These are phyloP conservation scores for Pollenia angustigena DNA, from an alignment of 2,888 invertebrate genomes.

Conservation along the genomic window DNA sequence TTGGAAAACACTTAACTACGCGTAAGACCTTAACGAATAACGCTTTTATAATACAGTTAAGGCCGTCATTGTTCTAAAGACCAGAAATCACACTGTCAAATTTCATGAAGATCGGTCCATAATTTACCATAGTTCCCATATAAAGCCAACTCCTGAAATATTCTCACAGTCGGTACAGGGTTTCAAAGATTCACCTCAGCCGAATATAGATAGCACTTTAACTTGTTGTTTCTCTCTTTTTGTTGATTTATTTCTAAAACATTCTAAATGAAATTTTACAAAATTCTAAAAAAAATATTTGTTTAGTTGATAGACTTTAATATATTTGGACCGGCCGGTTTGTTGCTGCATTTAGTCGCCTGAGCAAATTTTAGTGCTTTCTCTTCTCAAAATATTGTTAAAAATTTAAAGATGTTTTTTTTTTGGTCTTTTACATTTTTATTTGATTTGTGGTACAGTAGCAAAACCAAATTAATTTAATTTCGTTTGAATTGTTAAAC, in stretches of 20 bases:
- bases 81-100: too few relatives aligned
- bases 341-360: not conserved
- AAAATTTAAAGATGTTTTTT: slow-evolving; percentile 33
- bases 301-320: not conserved
- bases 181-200: too few relatives aligned
- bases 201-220: too few relatives aligned
- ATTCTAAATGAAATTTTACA: slow-evolving; percentile 1
- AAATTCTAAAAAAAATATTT: slow-evolving; percentile 5
- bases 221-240: too few relatives aligned
- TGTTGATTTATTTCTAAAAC: not conserved
- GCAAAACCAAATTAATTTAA: slow-evolving; percentile 43
- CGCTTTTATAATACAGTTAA: too few relatives aligned
- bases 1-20: too few relatives aligned
- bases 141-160: too few relatives aligned
- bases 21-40: too few relatives aligned
- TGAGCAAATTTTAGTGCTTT: not conserved
- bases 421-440: not conserved
- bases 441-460: not conserved
- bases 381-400: slow-evolving; percentile 1
- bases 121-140: too few relatives aligned
- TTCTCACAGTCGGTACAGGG: too few relatives aligned
- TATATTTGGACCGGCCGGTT: not conserved
- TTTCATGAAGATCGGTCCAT: too few relatives aligned
- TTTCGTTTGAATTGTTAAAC: slow-evolving; percentile 46
- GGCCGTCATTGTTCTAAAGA: too few relatives aligned